Percentiles rank a stretch among this genome's conserved stretches.
Conservation (phyloP, 2,888 invertebrate species). For the Idaea biselata region DNA sequence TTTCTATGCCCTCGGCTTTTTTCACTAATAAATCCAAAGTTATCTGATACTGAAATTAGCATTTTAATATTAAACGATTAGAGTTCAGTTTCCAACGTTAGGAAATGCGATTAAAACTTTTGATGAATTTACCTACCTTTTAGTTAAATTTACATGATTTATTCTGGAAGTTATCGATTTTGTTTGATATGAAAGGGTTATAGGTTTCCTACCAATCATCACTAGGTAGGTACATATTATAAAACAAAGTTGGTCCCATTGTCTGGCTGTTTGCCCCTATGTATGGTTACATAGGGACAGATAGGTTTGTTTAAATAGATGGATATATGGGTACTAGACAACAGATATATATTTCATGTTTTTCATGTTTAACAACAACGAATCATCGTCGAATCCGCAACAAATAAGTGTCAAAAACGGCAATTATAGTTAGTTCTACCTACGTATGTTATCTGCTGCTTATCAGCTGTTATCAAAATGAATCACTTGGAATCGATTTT, state of each 20-base stretch:
- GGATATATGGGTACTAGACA: no score
- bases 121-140: neutral
- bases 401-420: neutral
- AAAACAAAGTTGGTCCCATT: no score
- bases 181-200: neutral
- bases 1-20: neutral
- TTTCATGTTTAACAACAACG: no score
- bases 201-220: no score
- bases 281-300: no score
- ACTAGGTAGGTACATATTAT: no score
- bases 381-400: no score
- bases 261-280: no score
- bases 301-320: no score
- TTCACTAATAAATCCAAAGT: neutral
- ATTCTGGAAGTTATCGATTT: slow-evolving; percentile 1
- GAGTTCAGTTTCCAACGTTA: neutral
- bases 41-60: neutral
- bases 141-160: neutral
- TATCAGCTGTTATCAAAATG: neutral
- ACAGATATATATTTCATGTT: no score
- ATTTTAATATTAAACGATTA: neutral
- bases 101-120: neutral
- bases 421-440: neutral
- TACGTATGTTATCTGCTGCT: neutral
- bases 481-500: neutral